Evolutionary conservation across 2,113 vertebrate genomes (phyloP).

Genomic region (Sinocyclocheilus anshuiensis): DNA sequence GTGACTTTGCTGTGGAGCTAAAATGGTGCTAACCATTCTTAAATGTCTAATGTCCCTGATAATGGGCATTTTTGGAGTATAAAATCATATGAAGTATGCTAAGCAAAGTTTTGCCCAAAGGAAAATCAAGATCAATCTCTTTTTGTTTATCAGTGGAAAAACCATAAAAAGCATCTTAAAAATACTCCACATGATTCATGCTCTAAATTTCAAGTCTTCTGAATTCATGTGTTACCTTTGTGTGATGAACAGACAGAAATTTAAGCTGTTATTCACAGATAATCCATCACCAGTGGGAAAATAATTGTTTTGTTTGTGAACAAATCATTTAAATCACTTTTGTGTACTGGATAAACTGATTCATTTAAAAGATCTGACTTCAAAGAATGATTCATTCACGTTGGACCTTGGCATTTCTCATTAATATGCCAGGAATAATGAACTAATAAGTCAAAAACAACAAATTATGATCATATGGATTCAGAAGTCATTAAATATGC

Average conservation of each 20-base stretch:
- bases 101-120: conserved; percentile 4
- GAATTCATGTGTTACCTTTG: neutral
- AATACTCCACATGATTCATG: neutral
- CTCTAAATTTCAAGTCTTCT: neutral
- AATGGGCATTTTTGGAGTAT: conserved; percentile 24
- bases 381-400: neutral
- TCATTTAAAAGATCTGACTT: neutral
- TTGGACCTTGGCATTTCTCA: neutral
- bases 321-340: neutral
- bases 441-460: neutral
- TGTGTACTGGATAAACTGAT: neutral
- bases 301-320: neutral
- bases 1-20: conserved; percentile 33
- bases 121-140: conserved; percentile 23
- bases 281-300: neutral
- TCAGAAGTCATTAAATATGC: neutral
- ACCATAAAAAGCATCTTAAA: neutral
- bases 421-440: neutral
- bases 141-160: neutral
- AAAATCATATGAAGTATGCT: conserved; percentile 3
- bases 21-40: neutral
- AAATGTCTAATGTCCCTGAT: neutral
- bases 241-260: neutral
- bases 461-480: neutral
- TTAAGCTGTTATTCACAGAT: neutral